These are phyloP conservation scores for Paraplagusia blochii DNA, from an alignment of 2,113 vertebrate genomes.

Conservation along the genomic window DNA sequence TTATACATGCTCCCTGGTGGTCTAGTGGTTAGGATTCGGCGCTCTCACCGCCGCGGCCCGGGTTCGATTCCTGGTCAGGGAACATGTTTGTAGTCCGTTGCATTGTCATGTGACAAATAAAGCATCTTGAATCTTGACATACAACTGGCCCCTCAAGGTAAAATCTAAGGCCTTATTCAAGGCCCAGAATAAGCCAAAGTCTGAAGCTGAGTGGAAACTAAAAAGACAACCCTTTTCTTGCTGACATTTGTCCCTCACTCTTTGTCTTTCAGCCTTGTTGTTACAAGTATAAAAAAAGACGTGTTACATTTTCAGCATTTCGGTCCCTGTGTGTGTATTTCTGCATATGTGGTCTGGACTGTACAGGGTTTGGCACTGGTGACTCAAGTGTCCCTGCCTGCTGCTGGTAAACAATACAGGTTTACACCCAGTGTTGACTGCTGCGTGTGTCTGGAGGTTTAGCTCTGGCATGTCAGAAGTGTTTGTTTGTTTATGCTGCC, in stretches of 20 bases:
- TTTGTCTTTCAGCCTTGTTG: no score
- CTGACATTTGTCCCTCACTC: no score
- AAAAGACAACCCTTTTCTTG: no score
- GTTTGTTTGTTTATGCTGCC: conserved; percentile 23
- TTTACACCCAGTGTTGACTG: conserved; percentile 12
- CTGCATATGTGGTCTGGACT: conserved; percentile 7
- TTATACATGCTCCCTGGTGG: conserved; percentile 76
- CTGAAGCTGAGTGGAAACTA: no score
- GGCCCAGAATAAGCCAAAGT: no score
- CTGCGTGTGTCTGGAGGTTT: conserved; percentile 13
- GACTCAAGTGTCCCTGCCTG: conserved; percentile 15
- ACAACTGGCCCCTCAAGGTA: no score
- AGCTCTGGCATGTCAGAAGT: neutral
- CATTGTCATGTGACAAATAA: no score
- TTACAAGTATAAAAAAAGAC: neutral
- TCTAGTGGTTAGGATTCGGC: conserved; percentile 79
- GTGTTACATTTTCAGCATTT: conserved; percentile 8
- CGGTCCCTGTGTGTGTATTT: conserved; percentile 3
- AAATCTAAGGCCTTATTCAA: no score
- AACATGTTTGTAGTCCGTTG: no score
- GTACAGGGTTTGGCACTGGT: conserved; percentile 1
- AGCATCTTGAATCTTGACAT: no score
- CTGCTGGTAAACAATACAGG: conserved; percentile 30
- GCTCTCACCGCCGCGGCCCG: conserved; percentile 69
- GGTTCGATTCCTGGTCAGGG: conserved; percentile 72